A percentile compares a stretch with the other conserved stretches of the same genome.
Conservation (phyloP, 2,797 vertebrate species). For the Melanotaenia pygmaea region DNA sequence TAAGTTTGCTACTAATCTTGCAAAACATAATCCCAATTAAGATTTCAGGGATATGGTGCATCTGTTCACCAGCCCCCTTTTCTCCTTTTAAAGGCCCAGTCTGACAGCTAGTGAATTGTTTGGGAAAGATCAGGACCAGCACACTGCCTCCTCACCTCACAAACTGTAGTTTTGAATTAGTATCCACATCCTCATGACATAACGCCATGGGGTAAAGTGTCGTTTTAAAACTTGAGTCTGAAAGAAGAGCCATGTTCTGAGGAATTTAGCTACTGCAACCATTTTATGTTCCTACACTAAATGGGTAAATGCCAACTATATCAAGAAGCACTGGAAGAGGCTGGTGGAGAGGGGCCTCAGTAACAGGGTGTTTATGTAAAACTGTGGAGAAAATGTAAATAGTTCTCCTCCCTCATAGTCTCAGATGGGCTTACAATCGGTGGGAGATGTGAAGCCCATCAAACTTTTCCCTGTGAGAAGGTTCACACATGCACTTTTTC, state of each 20-base stretch:
- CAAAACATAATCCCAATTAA: slow-evolving; percentile 55
- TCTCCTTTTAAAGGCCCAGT: background rate
- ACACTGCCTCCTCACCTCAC: background rate
- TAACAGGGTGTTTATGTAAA: too few species aligned
- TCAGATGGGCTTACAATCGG: too few species aligned
- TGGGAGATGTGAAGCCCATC: too few species aligned
- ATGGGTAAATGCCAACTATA: background rate
- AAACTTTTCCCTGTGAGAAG: too few species aligned
- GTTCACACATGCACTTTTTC: too few species aligned
- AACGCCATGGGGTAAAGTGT: too few species aligned
- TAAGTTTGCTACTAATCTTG: slow-evolving; percentile 49
- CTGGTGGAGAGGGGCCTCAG: too few species aligned
- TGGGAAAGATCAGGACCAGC: background rate
- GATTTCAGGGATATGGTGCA: slow-evolving; percentile 36
- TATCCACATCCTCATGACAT: slow-evolving; percentile 5
- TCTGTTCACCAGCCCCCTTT: slow-evolving; percentile 26
- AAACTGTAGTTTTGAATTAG: slow-evolving; percentile 34
- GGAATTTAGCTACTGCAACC: background rate
- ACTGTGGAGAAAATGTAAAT: too few species aligned
- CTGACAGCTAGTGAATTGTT: slow-evolving; percentile 14
- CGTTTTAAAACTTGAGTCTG: background rate
- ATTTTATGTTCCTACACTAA: background rate
- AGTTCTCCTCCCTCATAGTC: too few species aligned
- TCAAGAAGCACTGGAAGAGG: too few species aligned
- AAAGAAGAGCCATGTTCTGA: background rate